A percentile compares a stretch with the other conserved stretches of the same genome.
Evolutionary conservation across 2,113 vertebrate species (phyloP).

Genomic region (Scopus umbretta): DNA sequence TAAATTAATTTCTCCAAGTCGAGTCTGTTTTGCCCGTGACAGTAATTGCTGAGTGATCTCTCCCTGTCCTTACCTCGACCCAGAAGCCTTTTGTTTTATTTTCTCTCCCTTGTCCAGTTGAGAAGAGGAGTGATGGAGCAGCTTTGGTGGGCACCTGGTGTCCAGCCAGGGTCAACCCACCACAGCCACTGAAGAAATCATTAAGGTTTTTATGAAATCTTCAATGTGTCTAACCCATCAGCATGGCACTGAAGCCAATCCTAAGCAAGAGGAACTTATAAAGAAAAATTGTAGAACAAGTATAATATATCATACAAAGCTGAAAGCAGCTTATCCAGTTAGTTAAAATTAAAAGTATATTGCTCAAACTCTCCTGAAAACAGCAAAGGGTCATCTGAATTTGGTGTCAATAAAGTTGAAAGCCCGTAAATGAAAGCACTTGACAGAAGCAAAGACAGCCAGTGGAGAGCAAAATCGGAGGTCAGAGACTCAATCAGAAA

Average conservation of each 20-base stretch:
- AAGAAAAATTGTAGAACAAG: not conserved
- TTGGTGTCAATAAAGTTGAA: not conserved
- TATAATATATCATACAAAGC: not conserved
- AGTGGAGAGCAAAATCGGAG: not conserved
- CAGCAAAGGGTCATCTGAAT: not conserved
- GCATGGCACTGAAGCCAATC: not conserved
- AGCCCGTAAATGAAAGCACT: not conserved
- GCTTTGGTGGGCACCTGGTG: not conserved
- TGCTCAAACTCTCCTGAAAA: not conserved
- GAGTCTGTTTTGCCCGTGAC: not conserved
- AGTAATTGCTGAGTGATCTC: not conserved
- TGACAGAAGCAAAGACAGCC: not conserved
- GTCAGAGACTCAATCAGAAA: not conserved
- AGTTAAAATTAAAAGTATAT: not conserved
- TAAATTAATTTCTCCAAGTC: not conserved
- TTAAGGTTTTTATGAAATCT: not conserved
- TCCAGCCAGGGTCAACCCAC: not conserved
- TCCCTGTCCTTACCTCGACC: not conserved
- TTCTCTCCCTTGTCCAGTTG: not conserved
- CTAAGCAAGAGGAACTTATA: not conserved
- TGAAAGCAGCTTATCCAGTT: not conserved
- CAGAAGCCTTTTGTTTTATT: not conserved
- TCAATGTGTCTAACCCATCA: not conserved
- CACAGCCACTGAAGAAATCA: not conserved
- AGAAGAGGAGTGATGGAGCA: not conserved